phyloP scores from a whole-genome alignment of 37 sponge, comb jelly and placozoan species.

The Theonella swinhoei region DNA sequence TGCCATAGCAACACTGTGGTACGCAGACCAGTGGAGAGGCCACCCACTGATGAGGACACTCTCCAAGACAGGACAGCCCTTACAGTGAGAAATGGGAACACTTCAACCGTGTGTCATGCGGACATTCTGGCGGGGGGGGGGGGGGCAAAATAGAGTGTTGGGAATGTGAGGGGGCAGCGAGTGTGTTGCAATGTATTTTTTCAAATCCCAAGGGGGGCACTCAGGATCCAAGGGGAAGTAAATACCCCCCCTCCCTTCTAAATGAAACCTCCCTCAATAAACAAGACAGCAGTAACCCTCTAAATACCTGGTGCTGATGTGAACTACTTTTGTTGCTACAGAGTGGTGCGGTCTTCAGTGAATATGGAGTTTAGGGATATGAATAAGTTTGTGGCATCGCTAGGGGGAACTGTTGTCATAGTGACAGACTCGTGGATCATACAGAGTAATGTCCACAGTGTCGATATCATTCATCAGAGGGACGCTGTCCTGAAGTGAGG shows the following conservation, averaged over 20 bases:
- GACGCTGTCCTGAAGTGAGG: slow-evolving; percentile 67
- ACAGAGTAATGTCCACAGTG: slow-evolving; percentile 45
- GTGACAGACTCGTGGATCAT: slow-evolving; percentile 94
- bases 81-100: slow-evolving; percentile 10
- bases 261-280: no score
- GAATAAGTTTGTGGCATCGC: slow-evolving; percentile 79
- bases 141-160: no score
- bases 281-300: no score
- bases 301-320: no score
- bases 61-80: slow-evolving; percentile 17
- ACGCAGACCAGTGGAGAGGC: slow-evolving; percentile 36
- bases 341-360: slow-evolving; percentile 50
- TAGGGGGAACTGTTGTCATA: slow-evolving; percentile 61
- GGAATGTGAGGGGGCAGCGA: no score
- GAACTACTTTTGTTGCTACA: no score
- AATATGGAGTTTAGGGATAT: slow-evolving; percentile 74
- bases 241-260: no score
- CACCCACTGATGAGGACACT: slow-evolving; percentile 52
- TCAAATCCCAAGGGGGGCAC: no score
- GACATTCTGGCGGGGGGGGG: no score
- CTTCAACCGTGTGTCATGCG: background rate
- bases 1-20: slow-evolving; percentile 31
- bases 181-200: no score
- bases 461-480: slow-evolving; percentile 50
- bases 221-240: no score